A percentile compares a stretch with the other conserved stretches of the same genome.
Evolutionary conservation across 2,113 vertebrate genomes (phyloP).

Genomic region (Daboia siamensis): DNA sequence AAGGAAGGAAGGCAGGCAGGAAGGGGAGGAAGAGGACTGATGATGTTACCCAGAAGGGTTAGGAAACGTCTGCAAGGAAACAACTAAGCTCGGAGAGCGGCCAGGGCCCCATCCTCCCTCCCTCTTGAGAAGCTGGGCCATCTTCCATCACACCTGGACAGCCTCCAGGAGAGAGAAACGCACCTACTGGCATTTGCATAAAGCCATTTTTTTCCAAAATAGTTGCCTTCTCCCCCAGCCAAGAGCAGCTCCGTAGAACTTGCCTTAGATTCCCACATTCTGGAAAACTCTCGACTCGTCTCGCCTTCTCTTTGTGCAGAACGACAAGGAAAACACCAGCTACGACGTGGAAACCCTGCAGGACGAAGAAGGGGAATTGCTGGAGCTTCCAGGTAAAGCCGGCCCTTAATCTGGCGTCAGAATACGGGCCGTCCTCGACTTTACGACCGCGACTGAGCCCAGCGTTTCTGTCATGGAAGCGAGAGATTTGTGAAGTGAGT

Average conservation of each 20-base stretch:
- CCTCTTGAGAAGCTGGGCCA: too few species aligned
- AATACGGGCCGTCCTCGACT: neutral
- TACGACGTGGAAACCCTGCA: slow-evolving; percentile 67
- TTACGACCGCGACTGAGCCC: too few species aligned
- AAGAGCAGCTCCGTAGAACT: accelerated
- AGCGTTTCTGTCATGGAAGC: too few species aligned
- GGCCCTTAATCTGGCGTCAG: neutral
- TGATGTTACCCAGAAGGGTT: neutral
- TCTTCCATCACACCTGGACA: neutral
- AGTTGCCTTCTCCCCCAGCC: neutral
- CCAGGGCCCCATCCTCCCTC: neutral
- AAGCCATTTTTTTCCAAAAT: neutral
- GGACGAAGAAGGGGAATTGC: slow-evolving; percentile 80
- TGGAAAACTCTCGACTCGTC: neutral
- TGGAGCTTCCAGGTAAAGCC: slow-evolving; percentile 80
- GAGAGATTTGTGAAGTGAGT: too few species aligned
- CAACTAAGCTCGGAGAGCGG: neutral
- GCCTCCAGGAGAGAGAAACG: neutral
- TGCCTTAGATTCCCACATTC: too few species aligned
- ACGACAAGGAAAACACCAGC: slow-evolving; percentile 72
- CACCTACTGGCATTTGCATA: neutral
- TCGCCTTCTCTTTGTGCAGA: slow-evolving; percentile 41
- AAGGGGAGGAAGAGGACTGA: neutral
- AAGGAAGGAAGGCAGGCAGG: too few species aligned
- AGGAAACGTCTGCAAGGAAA: neutral